Percentiles rank a stretch among this genome's conserved stretches.
phyloP scores from a whole-genome alignment of 2,113 vertebrate genomes.

The Ursus arctos region DNA sequence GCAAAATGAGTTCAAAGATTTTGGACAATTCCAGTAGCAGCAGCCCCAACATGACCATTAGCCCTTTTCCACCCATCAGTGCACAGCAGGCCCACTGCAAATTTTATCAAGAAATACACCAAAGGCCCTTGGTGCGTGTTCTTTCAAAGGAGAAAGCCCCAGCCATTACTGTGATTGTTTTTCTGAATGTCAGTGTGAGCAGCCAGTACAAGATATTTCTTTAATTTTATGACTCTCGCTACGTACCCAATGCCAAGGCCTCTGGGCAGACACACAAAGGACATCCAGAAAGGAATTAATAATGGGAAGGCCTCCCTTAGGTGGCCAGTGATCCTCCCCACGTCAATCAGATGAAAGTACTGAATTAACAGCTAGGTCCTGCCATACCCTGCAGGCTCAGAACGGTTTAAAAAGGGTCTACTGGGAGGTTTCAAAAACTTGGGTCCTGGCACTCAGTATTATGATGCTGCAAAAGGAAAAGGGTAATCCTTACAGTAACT shows the following conservation, averaged over 20 bases:
- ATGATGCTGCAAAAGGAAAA: background rate
- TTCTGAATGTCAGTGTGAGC: background rate
- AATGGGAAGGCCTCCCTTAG: background rate
- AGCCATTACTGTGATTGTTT: background rate
- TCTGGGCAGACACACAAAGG: slow-evolving; percentile 60
- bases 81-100: background rate
- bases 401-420: slow-evolving; percentile 1
- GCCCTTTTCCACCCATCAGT: background rate
- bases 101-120: background rate
- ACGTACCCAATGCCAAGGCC: background rate
- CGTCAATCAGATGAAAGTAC: slow-evolving; percentile 51
- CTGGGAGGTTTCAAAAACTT: slow-evolving; percentile 37
- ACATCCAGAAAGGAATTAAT: slow-evolving; percentile 46
- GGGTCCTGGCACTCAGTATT: background rate
- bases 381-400: slow-evolving; percentile 32
- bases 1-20: background rate
- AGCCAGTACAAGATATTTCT: background rate
- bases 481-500: background rate
- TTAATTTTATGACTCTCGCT: slow-evolving; percentile 59
- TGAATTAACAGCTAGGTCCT: background rate
- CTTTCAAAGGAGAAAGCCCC: background rate
- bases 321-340: background rate
- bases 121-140: too few species aligned
- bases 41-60: background rate
- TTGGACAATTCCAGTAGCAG: background rate